These are phyloP conservation scores for Serripes groenlandicus DNA, from an alignment of 2,888 invertebrate genomes.

Conservation along the genomic window DNA sequence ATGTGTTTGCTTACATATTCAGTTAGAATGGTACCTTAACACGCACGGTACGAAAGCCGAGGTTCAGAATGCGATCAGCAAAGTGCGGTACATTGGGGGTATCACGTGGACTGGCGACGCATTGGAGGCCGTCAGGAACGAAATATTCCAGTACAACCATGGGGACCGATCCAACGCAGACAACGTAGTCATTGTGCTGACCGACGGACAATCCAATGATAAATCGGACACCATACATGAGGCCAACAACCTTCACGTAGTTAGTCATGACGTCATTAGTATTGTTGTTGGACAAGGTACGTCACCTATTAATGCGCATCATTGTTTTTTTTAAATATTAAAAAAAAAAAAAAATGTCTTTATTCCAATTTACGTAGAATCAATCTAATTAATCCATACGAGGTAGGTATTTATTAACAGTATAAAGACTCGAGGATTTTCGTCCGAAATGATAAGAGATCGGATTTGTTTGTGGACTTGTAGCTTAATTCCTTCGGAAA, in stretches of 20 bases:
- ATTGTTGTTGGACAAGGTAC: conserved; percentile 53
- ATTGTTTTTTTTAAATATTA: too few species aligned
- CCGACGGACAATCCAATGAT: conserved; percentile 58
- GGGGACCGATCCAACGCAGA: conserved; percentile 50
- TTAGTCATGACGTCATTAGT: conserved; percentile 56
- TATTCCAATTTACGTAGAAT: too few species aligned
- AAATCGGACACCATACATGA: conserved; percentile 37
- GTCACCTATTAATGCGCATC: too few species aligned
- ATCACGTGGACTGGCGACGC: conserved; percentile 48
- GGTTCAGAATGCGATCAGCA: conserved; percentile 1
- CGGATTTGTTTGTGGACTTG: too few species aligned
- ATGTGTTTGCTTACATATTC: too few species aligned
- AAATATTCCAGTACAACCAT: conserved; percentile 15
- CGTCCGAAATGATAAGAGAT: too few species aligned
- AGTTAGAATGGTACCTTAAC: conserved; percentile 53
- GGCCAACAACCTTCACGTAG: conserved; percentile 43
- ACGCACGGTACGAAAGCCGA: conserved; percentile 14
- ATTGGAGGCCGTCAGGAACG: conserved; percentile 34
- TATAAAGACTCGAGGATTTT: too few species aligned
- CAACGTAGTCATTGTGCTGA: conserved; percentile 60
- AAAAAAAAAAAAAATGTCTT: too few species aligned
- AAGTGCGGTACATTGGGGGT: conserved; percentile 43
- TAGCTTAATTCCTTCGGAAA: too few species aligned
- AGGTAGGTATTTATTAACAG: too few species aligned
- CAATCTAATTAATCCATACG: too few species aligned